Percentiles rank a stretch among this genome's conserved stretches.
Evolutionary conservation across 2,888 invertebrate genomes (phyloP).

Genomic region (Amphipoea lucens): DNA sequence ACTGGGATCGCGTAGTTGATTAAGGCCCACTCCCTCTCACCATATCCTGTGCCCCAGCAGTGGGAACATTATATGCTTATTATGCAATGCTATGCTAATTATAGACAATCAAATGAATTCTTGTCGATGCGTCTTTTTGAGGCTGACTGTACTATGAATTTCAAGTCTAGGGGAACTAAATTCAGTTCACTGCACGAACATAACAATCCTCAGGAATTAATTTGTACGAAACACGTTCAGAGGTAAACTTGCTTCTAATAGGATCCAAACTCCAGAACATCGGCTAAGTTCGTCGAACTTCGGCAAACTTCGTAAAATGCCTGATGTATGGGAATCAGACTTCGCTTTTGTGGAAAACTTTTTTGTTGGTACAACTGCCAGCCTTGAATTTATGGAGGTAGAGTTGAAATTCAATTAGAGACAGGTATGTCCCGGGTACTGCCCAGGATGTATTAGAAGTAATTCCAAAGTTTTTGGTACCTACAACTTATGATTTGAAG

Average conservation of each 20-base stretch:
- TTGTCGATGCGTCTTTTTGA: neutral
- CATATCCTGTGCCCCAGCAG: too few relatives aligned
- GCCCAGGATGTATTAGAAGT: conserved; percentile 30
- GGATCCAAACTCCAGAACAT: conserved; percentile 38
- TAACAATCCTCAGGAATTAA: conserved; percentile 46
- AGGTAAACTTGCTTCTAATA: conserved; percentile 43
- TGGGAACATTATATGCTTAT: neutral
- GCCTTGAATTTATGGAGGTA: neutral
- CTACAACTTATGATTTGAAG: neutral
- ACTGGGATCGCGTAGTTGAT: neutral
- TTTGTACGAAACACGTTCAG: conserved; percentile 51
- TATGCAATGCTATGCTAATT: too few relatives aligned
- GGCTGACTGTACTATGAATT: neutral
- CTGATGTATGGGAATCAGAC: conserved; percentile 42
- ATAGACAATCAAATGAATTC: neutral
- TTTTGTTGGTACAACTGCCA: conserved; percentile 10
- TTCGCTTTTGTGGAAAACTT: conserved; percentile 20
- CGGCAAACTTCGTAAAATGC: conserved; percentile 35
- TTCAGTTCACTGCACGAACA: conserved; percentile 15
- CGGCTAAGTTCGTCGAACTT: conserved; percentile 48
- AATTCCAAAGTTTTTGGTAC: conserved; percentile 10
- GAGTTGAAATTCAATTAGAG: conserved; percentile 24
- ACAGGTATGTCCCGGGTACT: conserved; percentile 9
- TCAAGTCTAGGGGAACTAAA: conserved; percentile 1
- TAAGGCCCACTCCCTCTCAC: neutral